A percentile compares a stretch with the other conserved stretches of the same genome.
These are phyloP conservation scores for Cactoblastis cactorum DNA, from an alignment of 2,888 invertebrate genomes.

Conservation along the genomic window DNA sequence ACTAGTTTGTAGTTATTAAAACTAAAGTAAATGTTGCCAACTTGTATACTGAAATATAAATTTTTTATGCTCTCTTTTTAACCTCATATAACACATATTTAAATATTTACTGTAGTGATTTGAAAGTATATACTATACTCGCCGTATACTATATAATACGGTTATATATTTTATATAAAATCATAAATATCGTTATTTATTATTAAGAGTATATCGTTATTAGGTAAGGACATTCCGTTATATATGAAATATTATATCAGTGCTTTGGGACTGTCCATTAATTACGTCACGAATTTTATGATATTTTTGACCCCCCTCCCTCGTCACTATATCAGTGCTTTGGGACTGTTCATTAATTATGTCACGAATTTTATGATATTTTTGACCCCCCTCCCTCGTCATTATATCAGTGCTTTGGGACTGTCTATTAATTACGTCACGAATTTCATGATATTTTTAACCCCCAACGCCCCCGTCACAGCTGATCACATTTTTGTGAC, in stretches of 20 bases:
- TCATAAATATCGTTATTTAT: not conserved
- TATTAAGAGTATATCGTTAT: not conserved
- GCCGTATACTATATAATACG: not conserved
- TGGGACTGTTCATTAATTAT: not conserved
- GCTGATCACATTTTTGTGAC: no score
- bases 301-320: no score
- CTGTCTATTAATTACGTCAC: not conserved
- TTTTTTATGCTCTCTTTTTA: conserved; percentile 2
- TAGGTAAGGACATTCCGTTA: not conserved
- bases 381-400: no score
- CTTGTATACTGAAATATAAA: not conserved
- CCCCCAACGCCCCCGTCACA: no score
- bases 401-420: not conserved
- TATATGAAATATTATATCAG: not conserved
- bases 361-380: no score
- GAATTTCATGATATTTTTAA: no score
- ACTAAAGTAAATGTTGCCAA: no score
- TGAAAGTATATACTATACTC: not conserved
- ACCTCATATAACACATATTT: not conserved
- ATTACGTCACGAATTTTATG: no score
- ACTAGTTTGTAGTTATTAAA: no score
- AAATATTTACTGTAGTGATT: conserved; percentile 7
- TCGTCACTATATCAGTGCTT: not conserved
- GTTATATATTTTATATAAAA: conserved; percentile 1
- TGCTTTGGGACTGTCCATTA: not conserved